These are phyloP conservation scores for Patella depressa DNA, from an alignment of 2,888 invertebrate genomes.

Conservation along the genomic window DNA sequence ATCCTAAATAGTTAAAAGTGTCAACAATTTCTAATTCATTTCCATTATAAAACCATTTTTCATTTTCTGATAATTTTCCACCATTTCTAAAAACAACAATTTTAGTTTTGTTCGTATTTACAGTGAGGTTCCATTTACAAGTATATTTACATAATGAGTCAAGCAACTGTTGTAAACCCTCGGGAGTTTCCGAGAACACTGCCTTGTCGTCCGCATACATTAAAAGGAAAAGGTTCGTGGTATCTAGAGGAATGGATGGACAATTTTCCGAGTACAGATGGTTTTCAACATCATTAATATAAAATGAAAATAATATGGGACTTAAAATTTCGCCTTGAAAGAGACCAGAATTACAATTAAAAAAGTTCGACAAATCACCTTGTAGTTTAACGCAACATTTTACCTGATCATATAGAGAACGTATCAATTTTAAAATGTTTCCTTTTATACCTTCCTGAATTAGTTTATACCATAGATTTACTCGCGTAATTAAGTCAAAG, in stretches of 20 bases:
- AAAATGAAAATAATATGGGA: neutral
- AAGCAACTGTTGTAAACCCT: neutral
- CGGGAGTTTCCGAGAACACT: neutral
- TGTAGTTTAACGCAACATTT: conserved; percentile 16
- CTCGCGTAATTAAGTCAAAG: conserved; percentile 29
- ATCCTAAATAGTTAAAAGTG: conserved; percentile 12
- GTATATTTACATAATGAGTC: neutral
- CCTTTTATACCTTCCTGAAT: conserved; percentile 16
- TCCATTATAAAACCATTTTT: neutral
- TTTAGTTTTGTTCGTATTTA: neutral
- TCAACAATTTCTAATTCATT: conserved; percentile 13
- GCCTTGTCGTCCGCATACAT: neutral
- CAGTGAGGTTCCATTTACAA: neutral
- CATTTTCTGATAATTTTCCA: neutral
- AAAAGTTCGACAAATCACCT: conserved; percentile 13
- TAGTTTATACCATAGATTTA: conserved; percentile 22
- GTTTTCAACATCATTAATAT: neutral
- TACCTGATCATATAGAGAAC: conserved; percentile 9
- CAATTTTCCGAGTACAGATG: neutral
- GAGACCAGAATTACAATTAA: conserved; percentile 10
- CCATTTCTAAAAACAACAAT: conserved; percentile 8
- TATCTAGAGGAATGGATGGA: neutral
- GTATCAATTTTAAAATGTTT: conserved; percentile 16
- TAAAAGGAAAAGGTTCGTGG: neutral
- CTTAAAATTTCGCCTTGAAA: neutral